Base-by-base conservation (phyloP, 2,888 invertebrate genomes). In the Athalia circularis region DNA sequence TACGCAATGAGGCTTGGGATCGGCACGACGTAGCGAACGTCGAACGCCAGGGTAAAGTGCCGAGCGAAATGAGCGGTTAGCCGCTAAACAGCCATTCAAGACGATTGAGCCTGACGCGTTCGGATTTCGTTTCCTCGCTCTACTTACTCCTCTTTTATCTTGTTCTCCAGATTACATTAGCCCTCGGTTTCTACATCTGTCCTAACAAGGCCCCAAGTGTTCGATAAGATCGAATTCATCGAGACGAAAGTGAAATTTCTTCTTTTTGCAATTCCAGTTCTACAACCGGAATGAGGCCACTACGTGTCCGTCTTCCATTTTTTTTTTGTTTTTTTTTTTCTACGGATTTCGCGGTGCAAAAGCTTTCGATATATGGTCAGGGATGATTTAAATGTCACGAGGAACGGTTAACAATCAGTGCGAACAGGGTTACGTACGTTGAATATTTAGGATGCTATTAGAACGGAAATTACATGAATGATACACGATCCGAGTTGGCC, bases 61-160 rank as follows among this genome's bases (percentile, higher is more conserved):
- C 62, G n/a, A 50, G 62, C 62, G 52, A 75, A 75, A 75, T 75
- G 62, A 75, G 75, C 75, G 75, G 61, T 64, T 52, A 75, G 62
- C 75, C 75, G 52, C 75, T 64, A 50, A 75, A 62, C 64, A 75
- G 75, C 64, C 29, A 75, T 75, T 75, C 75, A 64, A 75, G 75
- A 75, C 75, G 75, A 75, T 75, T 64, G 62, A 75, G 75, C 50
- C 75, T n/a, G 62, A 61, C 75, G 61, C 62, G 75, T 64, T 64
- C 15, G 50, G 50, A 29, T 50, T 75, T 75, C 72, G 59, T 72
- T 61, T 15, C 47, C 59, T 72, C 72, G 7, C 72, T 45, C 47
- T n/a, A 52, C 59, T 72, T 59, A 5, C 72, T 45, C 47, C 15
- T 8, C 47, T 72, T 47, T 61, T 61, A 72, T 72, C 72, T 72